These are phyloP conservation scores for Caenorhabditis inopinata DNA, from an alignment of 1,140 invertebrate genomes.

Conservation along the genomic window DNA sequence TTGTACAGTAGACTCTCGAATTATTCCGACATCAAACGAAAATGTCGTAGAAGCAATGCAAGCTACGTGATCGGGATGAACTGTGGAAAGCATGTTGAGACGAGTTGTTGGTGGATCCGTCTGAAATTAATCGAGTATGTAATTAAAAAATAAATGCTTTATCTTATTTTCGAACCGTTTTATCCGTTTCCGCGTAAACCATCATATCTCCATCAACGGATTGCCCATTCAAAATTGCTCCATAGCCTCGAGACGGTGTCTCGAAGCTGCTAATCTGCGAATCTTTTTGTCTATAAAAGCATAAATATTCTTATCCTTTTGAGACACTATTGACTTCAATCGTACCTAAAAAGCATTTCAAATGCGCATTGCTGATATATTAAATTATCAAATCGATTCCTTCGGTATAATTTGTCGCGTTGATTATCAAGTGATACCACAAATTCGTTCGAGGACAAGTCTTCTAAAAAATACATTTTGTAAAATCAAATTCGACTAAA, in stretches of 20 bases:
- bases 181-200: constrained; percentile 30
- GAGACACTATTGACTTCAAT: no score
- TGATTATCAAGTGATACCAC: constrained; percentile 30
- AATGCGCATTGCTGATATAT: constrained; percentile 15
- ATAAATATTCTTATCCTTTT: no score
- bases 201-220: constrained; percentile 20
- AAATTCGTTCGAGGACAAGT: constrained; percentile 28
- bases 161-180: constrained; percentile 23
- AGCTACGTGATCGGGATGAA: background rate
- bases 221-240: constrained; percentile 16
- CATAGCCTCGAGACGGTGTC: background rate
- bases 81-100: background rate
- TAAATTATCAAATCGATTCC: constrained; percentile 26
- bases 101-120: constrained; percentile 19
- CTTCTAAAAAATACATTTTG: background rate
- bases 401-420: constrained; percentile 27
- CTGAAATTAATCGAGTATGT: background rate
- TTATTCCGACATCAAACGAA: constrained; percentile 23
- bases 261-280: background rate
- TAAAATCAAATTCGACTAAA: background rate
- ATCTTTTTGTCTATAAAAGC: constrained; percentile 29
- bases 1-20: background rate
- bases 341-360: constrained; percentile 25
- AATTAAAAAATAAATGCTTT: background rate
- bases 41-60: background rate